phyloP scores from a whole-genome alignment of 2,797 vertebrate genomes.

The Siniperca undulata region DNA sequence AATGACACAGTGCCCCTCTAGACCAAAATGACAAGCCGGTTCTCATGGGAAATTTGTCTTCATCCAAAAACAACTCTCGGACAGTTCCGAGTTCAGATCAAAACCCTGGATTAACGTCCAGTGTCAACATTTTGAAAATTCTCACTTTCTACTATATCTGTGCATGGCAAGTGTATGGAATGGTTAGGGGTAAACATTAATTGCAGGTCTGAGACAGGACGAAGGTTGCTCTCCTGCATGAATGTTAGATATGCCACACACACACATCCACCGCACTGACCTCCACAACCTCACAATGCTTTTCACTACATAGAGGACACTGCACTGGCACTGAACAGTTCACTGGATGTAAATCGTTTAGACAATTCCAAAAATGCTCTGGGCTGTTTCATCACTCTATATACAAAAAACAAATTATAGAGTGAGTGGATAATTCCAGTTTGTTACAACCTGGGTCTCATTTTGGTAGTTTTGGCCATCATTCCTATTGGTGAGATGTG shows the following conservation, averaged over 20 bases:
- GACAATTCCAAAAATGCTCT: neutral
- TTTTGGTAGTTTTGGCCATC: too few relatives aligned
- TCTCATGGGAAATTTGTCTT: slow-evolving; percentile 9
- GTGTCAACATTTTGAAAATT: neutral
- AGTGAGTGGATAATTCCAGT: neutral
- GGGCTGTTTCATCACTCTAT: neutral
- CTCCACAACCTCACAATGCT: neutral
- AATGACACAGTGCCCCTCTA: slow-evolving; percentile 9
- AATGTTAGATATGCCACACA: neutral
- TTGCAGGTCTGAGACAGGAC: neutral
- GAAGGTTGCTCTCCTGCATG: neutral
- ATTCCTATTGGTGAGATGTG: too few relatives aligned
- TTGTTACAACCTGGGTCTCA: neutral
- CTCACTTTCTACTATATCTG: neutral
- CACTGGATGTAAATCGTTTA: neutral
- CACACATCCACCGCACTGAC: neutral
- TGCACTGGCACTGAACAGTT: neutral
- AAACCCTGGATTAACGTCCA: rapidly evolving
- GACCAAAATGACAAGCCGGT: slow-evolving; percentile 5
- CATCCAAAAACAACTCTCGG: neutral
- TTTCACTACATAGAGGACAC: neutral
- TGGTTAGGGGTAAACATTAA: neutral
- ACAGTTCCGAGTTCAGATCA: neutral
- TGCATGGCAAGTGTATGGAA: neutral
- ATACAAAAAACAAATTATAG: neutral